Conservation (phyloP, 2,113 vertebrate genomes). For the Zosterops hypoxanthus region DNA sequence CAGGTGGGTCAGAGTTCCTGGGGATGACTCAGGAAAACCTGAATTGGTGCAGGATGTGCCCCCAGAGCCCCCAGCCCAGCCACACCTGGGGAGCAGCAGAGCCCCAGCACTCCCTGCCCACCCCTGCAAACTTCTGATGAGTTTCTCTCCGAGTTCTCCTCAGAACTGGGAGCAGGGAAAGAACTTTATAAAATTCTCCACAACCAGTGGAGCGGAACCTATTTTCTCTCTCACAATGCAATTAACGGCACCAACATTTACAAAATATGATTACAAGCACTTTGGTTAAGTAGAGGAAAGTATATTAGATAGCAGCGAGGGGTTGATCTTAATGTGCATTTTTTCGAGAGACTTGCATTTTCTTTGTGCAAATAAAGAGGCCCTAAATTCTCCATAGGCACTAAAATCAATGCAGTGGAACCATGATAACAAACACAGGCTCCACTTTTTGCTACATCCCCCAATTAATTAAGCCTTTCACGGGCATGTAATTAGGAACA, state of each 20-base stretch:
- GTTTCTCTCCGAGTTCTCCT: slow-evolving; percentile 79
- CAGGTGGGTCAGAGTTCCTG: rapidly evolving
- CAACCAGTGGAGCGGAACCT: slow-evolving; percentile 90
- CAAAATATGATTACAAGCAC: slow-evolving; percentile 99
- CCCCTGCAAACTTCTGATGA: slow-evolving; percentile 75
- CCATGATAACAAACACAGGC: slow-evolving; percentile 98
- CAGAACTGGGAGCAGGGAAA: slow-evolving; percentile 81
- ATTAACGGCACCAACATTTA: slow-evolving; percentile 99
- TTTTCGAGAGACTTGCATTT: slow-evolving; percentile 98
- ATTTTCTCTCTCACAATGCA: slow-evolving; percentile 98
- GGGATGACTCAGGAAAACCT: rapidly evolving
- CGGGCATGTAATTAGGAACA: slow-evolving; percentile 99
- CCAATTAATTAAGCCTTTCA: slow-evolving; percentile 99
- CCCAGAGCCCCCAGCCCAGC: rapidly evolving
- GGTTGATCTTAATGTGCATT: slow-evolving; percentile 98
- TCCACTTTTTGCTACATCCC: slow-evolving; percentile 88
- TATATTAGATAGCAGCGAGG: slow-evolving; percentile 99
- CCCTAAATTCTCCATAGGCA: slow-evolving; percentile 99
- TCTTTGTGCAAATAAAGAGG: slow-evolving; percentile 98
- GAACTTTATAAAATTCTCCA: slow-evolving; percentile 98
- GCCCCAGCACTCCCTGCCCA: not conserved
- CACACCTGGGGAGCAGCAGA: not conserved
- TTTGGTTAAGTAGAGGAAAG: slow-evolving; percentile 98
- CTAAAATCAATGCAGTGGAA: slow-evolving; percentile 99
- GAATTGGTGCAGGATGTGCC: not conserved